Percentiles rank a stretch among this genome's conserved stretches.
Conservation (phyloP, 2,797 vertebrate genomes). For the Thunnus albacares region DNA sequence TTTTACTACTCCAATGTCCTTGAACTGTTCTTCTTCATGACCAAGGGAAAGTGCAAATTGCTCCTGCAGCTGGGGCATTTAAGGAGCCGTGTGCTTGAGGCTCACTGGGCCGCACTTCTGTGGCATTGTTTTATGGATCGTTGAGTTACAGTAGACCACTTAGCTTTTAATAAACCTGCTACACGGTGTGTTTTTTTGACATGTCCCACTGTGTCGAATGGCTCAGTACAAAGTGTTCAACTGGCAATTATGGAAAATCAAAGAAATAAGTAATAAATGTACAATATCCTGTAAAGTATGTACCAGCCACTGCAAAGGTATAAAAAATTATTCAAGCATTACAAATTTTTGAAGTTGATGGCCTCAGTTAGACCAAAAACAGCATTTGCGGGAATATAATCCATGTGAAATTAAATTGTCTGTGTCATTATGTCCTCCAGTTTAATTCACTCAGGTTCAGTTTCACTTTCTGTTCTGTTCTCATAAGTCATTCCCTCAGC, state of each 20-base stretch:
- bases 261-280: slow-evolving; percentile 28
- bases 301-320: slow-evolving; percentile 3
- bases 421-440: slow-evolving; percentile 12
- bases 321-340: background rate
- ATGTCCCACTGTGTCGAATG: slow-evolving; percentile 39
- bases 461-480: slow-evolving; percentile 34
- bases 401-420: slow-evolving; percentile 28
- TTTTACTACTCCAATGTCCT: slow-evolving; percentile 80
- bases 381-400: slow-evolving; percentile 16
- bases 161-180: slow-evolving; percentile 74
- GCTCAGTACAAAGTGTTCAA: slow-evolving; percentile 14
- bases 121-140: slow-evolving; percentile 79
- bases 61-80: slow-evolving; percentile 78
- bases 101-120: slow-evolving; percentile 70
- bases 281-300: slow-evolving; percentile 20
- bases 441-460: slow-evolving; percentile 4
- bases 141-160: slow-evolving; percentile 76
- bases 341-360: slow-evolving; percentile 22
- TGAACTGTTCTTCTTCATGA: slow-evolving; percentile 78
- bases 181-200: slow-evolving; percentile 25
- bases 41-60: slow-evolving; percentile 81
- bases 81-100: slow-evolving; percentile 72
- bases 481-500: slow-evolving; percentile 1
- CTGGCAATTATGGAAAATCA: slow-evolving; percentile 39
- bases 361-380: slow-evolving; percentile 12